Evolutionary conservation across 2,888 invertebrate genomes (phyloP).

Genomic region (Osmoderma eremita): DNA sequence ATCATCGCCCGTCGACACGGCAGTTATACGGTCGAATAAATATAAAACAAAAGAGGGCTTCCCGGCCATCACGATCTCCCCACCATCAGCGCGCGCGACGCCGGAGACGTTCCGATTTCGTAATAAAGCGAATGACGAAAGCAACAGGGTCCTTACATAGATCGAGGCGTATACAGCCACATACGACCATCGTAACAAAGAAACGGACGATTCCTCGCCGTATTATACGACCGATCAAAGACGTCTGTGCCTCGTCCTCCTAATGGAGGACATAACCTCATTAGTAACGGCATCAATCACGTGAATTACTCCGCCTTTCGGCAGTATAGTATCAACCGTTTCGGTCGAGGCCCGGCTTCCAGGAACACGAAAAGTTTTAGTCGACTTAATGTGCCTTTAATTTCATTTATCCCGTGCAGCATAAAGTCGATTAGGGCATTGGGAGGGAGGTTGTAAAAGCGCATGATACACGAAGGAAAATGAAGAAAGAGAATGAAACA

Average conservation of each 20-base stretch:
- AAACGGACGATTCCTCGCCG: not conserved
- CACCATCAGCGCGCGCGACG: slow-evolving; percentile 7
- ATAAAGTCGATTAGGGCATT: slow-evolving; percentile 32
- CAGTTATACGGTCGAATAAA: slow-evolving; percentile 17
- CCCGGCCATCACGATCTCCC: slow-evolving; percentile 28
- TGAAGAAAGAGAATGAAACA: slow-evolving; percentile 1
- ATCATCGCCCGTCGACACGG: slow-evolving; percentile 15
- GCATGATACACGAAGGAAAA: not conserved
- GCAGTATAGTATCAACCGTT: slow-evolving; percentile 27
- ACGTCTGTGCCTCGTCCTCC: slow-evolving; percentile 35
- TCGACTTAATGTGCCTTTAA: slow-evolving; percentile 31
- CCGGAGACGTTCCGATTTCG: not conserved
- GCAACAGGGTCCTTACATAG: slow-evolving; percentile 13
- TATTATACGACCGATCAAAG: slow-evolving; percentile 41
- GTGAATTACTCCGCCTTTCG: slow-evolving; percentile 45
- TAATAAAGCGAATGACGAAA: slow-evolving; percentile 5
- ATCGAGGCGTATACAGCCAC: slow-evolving; percentile 5
- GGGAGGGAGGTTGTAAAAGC: not conserved
- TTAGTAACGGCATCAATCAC: slow-evolving; percentile 50
- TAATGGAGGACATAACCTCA: slow-evolving; percentile 47
- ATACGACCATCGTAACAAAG: not conserved
- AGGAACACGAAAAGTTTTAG: slow-evolving; percentile 18
- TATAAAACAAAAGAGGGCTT: slow-evolving; percentile 21
- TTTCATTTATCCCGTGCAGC: slow-evolving; percentile 29
- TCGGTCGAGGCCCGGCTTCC: slow-evolving; percentile 5